Evolutionary conservation across 2,113 vertebrate genomes (phyloP).

Genomic region (Fulmarus glacialis): DNA sequence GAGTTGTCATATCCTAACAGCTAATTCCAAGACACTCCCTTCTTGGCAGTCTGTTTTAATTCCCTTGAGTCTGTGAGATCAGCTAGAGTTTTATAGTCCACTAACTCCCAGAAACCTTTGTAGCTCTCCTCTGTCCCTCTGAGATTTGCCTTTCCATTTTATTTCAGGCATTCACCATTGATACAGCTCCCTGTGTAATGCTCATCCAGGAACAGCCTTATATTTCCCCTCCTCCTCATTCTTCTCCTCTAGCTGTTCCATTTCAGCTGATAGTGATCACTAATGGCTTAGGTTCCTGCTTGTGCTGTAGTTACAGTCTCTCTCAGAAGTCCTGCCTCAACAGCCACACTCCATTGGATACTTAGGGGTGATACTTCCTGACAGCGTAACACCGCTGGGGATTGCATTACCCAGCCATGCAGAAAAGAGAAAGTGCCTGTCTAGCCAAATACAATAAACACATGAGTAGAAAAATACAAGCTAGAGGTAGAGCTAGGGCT

Average conservation of each 20-base stretch:
- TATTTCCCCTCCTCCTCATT: neutral
- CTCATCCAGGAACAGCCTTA: neutral
- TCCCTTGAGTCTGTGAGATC: constrained; percentile 8
- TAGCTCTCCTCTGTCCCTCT: neutral
- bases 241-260: neutral
- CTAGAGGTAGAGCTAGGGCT: neutral
- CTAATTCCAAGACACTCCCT: neutral
- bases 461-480: neutral
- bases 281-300: neutral
- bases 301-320: neutral
- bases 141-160: constrained; percentile 3
- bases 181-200: neutral
- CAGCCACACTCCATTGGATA: neutral
- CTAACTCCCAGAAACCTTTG: neutral
- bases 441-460: constrained; percentile 27
- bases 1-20: neutral
- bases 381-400: constrained; percentile 18
- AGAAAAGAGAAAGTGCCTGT: constrained; percentile 44
- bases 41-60: neutral
- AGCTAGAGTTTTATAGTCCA: neutral
- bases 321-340: neutral
- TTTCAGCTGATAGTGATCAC: neutral
- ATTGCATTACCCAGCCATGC: constrained; percentile 52
- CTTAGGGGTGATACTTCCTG: constrained; percentile 48
- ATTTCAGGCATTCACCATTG: neutral